A percentile compares a stretch with the other conserved stretches of the same genome.
Conservation (phyloP, 2,113 vertebrate species). For the Pelmatolapia mariae region DNA sequence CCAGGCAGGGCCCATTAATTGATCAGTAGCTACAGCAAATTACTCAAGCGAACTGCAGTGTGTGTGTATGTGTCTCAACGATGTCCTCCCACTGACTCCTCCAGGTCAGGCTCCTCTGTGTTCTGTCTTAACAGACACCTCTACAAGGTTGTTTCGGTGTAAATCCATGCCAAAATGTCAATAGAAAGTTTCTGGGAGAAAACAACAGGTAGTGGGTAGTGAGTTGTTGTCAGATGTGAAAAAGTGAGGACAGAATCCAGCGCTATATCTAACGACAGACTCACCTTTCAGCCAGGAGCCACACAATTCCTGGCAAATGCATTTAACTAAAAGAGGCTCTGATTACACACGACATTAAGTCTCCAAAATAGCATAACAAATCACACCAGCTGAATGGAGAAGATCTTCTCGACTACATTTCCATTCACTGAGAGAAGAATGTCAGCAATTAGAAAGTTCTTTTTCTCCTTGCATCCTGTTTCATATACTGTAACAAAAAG, state of each 20-base stretch:
- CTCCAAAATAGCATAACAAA: constrained; percentile 62
- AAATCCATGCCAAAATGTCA: constrained; percentile 41
- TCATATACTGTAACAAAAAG: neutral
- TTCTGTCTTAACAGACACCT: constrained; percentile 39
- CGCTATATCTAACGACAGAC: neutral
- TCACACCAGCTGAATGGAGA: constrained; percentile 39
- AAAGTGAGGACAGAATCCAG: neutral
- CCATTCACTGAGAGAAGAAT: constrained; percentile 50
- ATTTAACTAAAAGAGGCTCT: constrained; percentile 45
- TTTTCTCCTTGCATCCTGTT: neutral
- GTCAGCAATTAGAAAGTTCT: constrained; percentile 41
- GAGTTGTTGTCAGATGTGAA: constrained; percentile 20
- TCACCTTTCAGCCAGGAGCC: constrained; percentile 3
- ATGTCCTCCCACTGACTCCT: constrained; percentile 43
- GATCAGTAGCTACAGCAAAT: constrained; percentile 55
- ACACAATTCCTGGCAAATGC: constrained; percentile 38
- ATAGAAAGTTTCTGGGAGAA: constrained; percentile 15
- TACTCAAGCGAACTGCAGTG: constrained; percentile 26
- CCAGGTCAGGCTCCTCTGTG: constrained; percentile 25
- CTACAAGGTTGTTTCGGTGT: constrained; percentile 24
- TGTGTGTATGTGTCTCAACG: constrained; percentile 15
- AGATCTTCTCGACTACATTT: constrained; percentile 44
- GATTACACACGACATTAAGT: constrained; percentile 67
- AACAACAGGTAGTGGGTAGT: constrained; percentile 5
- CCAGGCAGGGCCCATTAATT: constrained; percentile 55